phyloP scores from a whole-genome alignment of 2,113 vertebrate species.

The Anguilla japonica region DNA sequence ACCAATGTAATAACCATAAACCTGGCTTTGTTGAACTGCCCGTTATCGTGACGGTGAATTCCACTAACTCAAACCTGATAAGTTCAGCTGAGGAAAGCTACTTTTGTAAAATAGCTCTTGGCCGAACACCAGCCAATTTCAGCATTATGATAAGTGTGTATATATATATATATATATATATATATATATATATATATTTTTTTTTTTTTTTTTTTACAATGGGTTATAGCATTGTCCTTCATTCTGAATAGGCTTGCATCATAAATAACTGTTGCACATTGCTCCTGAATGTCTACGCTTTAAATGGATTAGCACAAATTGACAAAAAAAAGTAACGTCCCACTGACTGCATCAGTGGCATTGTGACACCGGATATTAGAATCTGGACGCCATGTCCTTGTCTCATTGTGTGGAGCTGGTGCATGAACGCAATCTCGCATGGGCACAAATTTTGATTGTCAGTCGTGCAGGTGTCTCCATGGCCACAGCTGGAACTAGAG shows the following conservation, averaged over 20 bases:
- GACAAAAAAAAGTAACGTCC: background rate
- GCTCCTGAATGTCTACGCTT: background rate
- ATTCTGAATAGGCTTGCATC: background rate
- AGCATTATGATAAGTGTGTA: background rate
- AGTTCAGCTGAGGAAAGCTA: background rate
- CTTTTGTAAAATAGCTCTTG: slow-evolving; percentile 12
- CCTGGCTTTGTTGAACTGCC: background rate
- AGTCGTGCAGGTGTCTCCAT: background rate
- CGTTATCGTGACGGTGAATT: background rate
- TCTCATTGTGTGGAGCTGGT: background rate
- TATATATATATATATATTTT: too few relatives aligned
- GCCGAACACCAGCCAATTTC: background rate
- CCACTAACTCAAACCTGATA: slow-evolving; percentile 21
- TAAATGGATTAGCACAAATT: background rate
- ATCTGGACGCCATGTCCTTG: background rate
- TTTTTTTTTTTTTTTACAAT: background rate
- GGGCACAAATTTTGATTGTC: background rate
- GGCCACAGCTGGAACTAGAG: background rate
- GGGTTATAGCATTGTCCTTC: background rate
- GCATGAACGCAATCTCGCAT: background rate
- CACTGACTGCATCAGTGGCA: background rate
- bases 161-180: too few relatives aligned
- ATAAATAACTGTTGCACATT: background rate
- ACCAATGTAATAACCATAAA: background rate
- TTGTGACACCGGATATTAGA: background rate